Conservation (phyloP, 1,140 invertebrate genomes). For the Papilio xuthus region DNA sequence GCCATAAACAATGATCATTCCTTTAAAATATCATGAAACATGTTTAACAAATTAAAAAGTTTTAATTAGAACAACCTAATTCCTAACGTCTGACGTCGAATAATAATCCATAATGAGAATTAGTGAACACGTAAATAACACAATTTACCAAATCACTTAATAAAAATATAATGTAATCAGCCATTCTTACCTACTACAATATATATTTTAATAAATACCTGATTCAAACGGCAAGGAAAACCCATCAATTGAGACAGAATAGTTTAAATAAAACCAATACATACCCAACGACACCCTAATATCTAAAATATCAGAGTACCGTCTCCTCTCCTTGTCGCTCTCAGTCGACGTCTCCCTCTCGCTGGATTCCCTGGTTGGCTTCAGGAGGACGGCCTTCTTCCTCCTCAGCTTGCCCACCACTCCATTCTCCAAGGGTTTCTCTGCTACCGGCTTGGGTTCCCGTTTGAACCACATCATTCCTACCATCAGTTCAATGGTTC, state of each 20-base stretch:
- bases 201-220: conserved; percentile 15
- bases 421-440: conserved; percentile 64
- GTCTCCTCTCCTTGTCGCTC: conserved; percentile 72
- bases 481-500: conserved; percentile 54
- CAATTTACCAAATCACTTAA: not conserved
- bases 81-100: not conserved
- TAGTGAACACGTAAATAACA: no score
- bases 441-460: conserved; percentile 67
- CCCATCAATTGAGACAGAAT: not conserved
- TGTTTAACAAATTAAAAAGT: no score
- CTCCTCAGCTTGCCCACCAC: conserved; percentile 66
- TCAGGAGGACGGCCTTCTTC: conserved; percentile 64
- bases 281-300: conserved; percentile 74
- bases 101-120: no score
- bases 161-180: conserved; percentile 17
- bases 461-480: conserved; percentile 78
- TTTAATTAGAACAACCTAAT: no score
- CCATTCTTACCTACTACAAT: not conserved
- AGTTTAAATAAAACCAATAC: conserved; percentile 46
- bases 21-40: no score
- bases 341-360: conserved; percentile 75
- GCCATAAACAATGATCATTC: not conserved
- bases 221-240: conserved; percentile 49
- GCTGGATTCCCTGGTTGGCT: conserved; percentile 73
- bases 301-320: conserved; percentile 75